phyloP scores from a whole-genome alignment of 2,888 invertebrate species.

The Apotomis turbidana region DNA sequence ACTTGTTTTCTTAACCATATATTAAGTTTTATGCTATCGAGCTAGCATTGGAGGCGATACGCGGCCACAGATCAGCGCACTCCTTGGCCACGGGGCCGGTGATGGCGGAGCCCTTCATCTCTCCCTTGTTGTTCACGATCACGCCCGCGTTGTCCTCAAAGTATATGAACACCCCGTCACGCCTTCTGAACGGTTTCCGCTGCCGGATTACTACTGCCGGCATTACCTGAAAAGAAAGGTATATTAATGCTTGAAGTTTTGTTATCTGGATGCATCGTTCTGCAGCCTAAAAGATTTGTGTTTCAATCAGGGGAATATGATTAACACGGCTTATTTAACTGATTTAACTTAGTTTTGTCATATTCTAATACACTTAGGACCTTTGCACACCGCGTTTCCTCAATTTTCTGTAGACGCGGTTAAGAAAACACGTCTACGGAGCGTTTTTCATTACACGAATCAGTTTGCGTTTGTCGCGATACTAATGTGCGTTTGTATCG shows the following conservation, averaged over 20 bases:
- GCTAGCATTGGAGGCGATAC: conserved; percentile 99
- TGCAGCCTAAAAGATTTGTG: not conserved
- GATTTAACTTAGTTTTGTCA: too few relatives aligned
- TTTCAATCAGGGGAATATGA: not conserved
- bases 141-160: conserved; percentile 99
- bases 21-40: conserved; percentile 92
- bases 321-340: too few relatives aligned
- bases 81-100: conserved; percentile 99
- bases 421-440: too few relatives aligned
- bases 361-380: too few relatives aligned
- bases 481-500: too few relatives aligned
- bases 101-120: conserved; percentile 99
- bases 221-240: conserved; percentile 89
- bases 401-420: too few relatives aligned
- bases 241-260: not conserved
- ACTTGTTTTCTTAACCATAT: conserved; percentile 54
- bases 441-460: too few relatives aligned
- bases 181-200: conserved; percentile 99
- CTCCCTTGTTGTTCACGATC: conserved; percentile 99
- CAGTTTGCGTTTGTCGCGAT: too few relatives aligned
- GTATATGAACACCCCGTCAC: conserved; percentile 99
- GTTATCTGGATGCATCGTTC: too few relatives aligned
- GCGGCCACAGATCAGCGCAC: conserved; percentile 99
- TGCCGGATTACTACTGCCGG: conserved; percentile 99
- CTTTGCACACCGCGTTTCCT: too few relatives aligned